Conservation (phyloP, 2,888 invertebrate genomes). For the Eudemis profundana region DNA sequence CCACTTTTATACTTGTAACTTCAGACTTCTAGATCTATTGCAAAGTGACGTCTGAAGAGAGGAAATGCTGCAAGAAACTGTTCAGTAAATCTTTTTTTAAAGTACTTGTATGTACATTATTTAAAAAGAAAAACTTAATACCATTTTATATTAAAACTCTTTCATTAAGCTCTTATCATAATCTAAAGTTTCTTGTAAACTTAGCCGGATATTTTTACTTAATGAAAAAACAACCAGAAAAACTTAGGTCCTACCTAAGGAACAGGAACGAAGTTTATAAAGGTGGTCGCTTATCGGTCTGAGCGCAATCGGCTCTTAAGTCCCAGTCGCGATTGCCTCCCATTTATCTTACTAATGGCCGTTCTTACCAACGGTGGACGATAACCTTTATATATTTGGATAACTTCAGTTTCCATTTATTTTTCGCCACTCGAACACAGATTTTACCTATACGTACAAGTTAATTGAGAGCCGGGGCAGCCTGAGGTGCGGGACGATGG, state of each 20-base stretch:
- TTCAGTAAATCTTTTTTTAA: too few species aligned
- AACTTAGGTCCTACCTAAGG: conserved; percentile 4
- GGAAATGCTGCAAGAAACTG: too few species aligned
- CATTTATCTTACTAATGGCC: conserved; percentile 39
- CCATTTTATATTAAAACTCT: too few species aligned
- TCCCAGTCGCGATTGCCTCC: conserved; percentile 24
- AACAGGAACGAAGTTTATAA: conserved; percentile 26
- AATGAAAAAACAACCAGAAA: neutral
- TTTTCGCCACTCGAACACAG: neutral
- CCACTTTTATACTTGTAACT: too few species aligned
- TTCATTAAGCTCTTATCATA: too few species aligned
- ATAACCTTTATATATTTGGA: conserved; percentile 33
- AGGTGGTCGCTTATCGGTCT: conserved; percentile 38
- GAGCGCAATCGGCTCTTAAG: conserved; percentile 19
- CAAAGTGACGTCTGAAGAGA: too few species aligned
- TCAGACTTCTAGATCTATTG: too few species aligned
- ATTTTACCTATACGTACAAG: too few species aligned
- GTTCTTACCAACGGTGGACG: conserved; percentile 22
- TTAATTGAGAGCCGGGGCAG: too few species aligned
- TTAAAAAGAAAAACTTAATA: too few species aligned
- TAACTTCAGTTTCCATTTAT: conserved; percentile 1
- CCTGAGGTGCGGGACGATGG: too few species aligned
- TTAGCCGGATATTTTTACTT: neutral
- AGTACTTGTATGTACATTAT: too few species aligned
- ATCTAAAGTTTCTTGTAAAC: neutral